Base-by-base conservation (phyloP, 1,140 invertebrate genomes). In the Lepidotrigona ventralis region DNA sequence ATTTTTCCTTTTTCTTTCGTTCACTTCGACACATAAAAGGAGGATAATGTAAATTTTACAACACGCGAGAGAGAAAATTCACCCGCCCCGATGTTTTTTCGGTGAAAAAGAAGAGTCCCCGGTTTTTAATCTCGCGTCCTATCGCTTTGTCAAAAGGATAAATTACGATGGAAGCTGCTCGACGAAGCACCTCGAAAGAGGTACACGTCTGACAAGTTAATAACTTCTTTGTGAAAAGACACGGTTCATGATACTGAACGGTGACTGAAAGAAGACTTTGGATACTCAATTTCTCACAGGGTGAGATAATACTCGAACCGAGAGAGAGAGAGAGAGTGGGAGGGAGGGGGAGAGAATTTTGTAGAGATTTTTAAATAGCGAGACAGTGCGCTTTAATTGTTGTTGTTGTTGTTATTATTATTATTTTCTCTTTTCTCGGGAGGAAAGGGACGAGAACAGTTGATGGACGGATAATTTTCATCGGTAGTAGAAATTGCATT, bases 171-270 rank as follows among this genome's bases (percentile, higher is more conserved):
- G 23, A 17, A 17, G 3, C 39, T 58, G 15, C 17, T 26, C 23
- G 77, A 39, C 8, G 51, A 68, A 56, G 29, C n/a, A 17, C 19
- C 77, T 58, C 53, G 29, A 12, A 51, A 53, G 23, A 33, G 46
- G 19, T 29, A 72, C 29, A 26, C 29, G 39, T 26, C 53, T 46
- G 77, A 79, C 77, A 79, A 21, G 77, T 79, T 79, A 79, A 79
- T 70, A 79, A 54, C 53, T 70, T 58, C 66, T 70, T 70, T 70
- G 66, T 70, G 66, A 79, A 26, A 12, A 26, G 53, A 33, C 29
- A 70, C 26, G 29, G 19, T n/a, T 9, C 19, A 39, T 15, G 66
- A 68, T 68, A 26, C 29, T 19, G 11, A n/a, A 53, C 23, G 19
- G 26, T 21, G 23, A 68, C 39, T 21, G 9, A 54, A 66, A 21